A percentile compares a stretch with the other conserved stretches of the same genome.
Conservation (phyloP, 2,888 invertebrate genomes). For the Phasia obesa region DNA sequence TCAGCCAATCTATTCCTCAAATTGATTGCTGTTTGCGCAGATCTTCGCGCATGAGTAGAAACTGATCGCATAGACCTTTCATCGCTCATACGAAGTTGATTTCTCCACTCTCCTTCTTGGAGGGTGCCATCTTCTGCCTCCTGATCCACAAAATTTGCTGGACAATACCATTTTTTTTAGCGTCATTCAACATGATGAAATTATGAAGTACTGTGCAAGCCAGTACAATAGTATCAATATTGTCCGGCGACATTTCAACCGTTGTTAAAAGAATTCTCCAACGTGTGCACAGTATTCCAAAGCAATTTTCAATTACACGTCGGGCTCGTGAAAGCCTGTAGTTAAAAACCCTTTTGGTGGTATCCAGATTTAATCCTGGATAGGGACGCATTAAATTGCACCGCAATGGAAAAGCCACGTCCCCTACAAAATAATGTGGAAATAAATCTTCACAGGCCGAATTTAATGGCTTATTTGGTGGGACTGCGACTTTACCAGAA, state of each 20-base stretch:
- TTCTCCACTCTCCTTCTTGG: neutral
- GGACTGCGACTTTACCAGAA: neutral
- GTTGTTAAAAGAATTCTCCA: neutral
- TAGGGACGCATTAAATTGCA: constrained; percentile 20
- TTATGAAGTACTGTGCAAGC: too few species aligned
- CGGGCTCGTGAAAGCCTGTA: constrained; percentile 22
- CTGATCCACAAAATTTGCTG: too few species aligned
- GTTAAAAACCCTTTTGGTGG: constrained; percentile 3
- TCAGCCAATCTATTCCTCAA: too few species aligned
- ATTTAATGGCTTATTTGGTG: neutral
- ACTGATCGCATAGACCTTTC: neutral
- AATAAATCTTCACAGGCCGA: neutral
- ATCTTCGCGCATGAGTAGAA: neutral
- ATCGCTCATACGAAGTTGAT: neutral
- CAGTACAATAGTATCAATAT: too few species aligned
- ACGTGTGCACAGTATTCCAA: neutral
- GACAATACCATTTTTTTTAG: too few species aligned
- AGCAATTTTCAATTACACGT: constrained; percentile 14
- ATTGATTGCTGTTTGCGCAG: neutral
- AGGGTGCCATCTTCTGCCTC: too few species aligned
- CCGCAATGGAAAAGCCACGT: constrained; percentile 4
- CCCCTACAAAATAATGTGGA: constrained; percentile 20
- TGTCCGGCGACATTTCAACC: too few species aligned
- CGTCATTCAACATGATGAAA: too few species aligned
- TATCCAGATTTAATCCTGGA: neutral